Conservation (phyloP, 2,888 invertebrate species). For the Pammene aurita region DNA sequence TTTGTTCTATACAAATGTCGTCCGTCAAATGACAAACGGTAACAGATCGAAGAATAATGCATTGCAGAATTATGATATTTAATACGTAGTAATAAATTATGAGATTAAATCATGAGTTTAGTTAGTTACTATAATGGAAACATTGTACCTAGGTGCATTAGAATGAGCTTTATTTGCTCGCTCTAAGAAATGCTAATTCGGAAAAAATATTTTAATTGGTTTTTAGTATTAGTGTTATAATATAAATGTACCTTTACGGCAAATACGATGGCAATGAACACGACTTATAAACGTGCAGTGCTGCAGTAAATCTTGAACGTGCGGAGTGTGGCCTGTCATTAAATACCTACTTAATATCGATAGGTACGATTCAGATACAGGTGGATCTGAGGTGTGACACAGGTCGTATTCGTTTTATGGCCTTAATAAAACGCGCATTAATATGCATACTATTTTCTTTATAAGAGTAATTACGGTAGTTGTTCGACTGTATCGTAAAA, state of each 20-base stretch:
- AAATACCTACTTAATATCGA: slow-evolving; percentile 31
- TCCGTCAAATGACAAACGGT: slow-evolving; percentile 56
- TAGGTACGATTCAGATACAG: slow-evolving; percentile 47
- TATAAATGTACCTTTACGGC: not conserved
- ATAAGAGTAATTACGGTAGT: slow-evolving; percentile 66
- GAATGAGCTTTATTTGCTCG: no score
- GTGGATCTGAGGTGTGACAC: slow-evolving; percentile 54
- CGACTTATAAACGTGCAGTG: not conserved
- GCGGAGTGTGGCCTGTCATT: slow-evolving; percentile 53
- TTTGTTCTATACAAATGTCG: slow-evolving; percentile 56
- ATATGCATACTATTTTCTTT: slow-evolving; percentile 71
- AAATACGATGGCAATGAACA: not conserved
- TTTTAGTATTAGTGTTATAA: no score
- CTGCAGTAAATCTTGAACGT: slow-evolving; percentile 19
- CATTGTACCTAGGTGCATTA: not conserved
- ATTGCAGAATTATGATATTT: slow-evolving; percentile 38
- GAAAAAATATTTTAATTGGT: no score
- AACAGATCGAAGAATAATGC: slow-evolving; percentile 37
- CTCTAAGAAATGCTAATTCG: no score
- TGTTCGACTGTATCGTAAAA: slow-evolving; percentile 66
- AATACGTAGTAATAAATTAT: slow-evolving; percentile 5
- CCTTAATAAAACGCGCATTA: slow-evolving; percentile 67
- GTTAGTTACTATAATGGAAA: not conserved
- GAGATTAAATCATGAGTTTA: not conserved
- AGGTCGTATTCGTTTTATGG: slow-evolving; percentile 69